Percentiles rank a stretch among this genome's conserved stretches.
Evolutionary conservation across 2,888 invertebrate species (phyloP).

Genomic region (Latrodectus hesperus): DNA sequence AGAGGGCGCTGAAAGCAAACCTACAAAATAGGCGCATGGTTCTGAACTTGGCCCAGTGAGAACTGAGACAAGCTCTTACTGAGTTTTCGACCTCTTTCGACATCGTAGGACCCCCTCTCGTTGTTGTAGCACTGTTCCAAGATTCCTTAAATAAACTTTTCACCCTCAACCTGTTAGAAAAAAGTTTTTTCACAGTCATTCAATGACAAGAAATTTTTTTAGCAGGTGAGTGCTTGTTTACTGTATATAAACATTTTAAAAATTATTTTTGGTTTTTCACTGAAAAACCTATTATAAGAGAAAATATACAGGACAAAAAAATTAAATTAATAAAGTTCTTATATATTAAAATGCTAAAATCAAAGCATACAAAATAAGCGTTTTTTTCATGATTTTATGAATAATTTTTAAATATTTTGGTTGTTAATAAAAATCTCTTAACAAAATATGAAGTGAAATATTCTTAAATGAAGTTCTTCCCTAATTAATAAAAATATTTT

Average conservation of each 20-base stretch:
- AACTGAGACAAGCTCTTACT: slow-evolving; percentile 4
- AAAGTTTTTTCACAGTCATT: neutral
- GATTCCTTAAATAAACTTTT: slow-evolving; percentile 35
- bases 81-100: slow-evolving; percentile 3
- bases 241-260: neutral
- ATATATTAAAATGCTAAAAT: no score
- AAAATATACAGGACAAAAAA: no score
- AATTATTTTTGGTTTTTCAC: neutral
- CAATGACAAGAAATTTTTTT: slow-evolving; percentile 15
- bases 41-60: slow-evolving; percentile 61
- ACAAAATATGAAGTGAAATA: no score
- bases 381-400: no score
- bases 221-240: slow-evolving; percentile 28
- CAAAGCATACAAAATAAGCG: no score
- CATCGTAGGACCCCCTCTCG: slow-evolving; percentile 13
- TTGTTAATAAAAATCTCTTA: no score
- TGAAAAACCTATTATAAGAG: no score
- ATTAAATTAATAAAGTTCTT: no score
- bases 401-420: no score
- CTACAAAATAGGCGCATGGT: slow-evolving; percentile 56
- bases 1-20: slow-evolving; percentile 43
- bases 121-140: neutral
- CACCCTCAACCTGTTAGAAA: slow-evolving; percentile 18
- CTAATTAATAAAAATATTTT: no score
- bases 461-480: no score